phyloP scores from a whole-genome alignment of 2,113 vertebrate genomes.

The Varanus salvator region DNA sequence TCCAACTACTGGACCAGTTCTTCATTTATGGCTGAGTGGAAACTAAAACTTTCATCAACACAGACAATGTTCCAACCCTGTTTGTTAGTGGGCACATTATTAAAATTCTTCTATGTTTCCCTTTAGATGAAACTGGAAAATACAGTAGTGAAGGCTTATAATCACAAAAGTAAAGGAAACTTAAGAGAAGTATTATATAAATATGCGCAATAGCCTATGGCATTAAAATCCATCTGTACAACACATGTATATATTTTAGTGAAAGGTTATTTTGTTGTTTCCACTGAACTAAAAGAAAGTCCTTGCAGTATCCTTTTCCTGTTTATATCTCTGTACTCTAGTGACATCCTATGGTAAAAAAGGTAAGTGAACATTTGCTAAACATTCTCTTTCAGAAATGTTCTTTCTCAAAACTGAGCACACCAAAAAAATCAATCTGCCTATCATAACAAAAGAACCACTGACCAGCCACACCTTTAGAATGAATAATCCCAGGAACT shows the following conservation, averaged over 20 bases:
- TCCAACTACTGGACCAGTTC: background rate
- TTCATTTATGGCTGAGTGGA: background rate
- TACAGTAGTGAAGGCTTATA: background rate
- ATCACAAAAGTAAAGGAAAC: background rate
- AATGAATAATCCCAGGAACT: background rate
- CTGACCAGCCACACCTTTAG: background rate
- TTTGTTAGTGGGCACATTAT: background rate
- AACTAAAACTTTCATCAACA: background rate
- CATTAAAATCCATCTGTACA: background rate
- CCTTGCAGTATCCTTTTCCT: slow-evolving; percentile 1
- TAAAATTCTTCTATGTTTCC: background rate
- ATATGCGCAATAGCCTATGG: background rate
- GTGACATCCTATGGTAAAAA: slow-evolving; percentile 59
- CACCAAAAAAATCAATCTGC: background rate
- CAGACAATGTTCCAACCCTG: background rate
- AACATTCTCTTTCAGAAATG: background rate
- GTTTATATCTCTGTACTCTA: slow-evolving; percentile 51
- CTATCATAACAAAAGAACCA: background rate
- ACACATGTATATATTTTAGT: background rate
- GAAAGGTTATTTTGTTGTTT: background rate
- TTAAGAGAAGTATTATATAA: background rate
- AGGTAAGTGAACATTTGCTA: background rate
- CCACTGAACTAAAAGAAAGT: background rate
- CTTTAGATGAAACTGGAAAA: background rate
- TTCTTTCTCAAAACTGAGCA: background rate